Evolutionary conservation across 2,797 vertebrate genomes (phyloP), one percentile per base, ranked within the genome.

Genomic region (Notamacropus eugenii): DNA sequence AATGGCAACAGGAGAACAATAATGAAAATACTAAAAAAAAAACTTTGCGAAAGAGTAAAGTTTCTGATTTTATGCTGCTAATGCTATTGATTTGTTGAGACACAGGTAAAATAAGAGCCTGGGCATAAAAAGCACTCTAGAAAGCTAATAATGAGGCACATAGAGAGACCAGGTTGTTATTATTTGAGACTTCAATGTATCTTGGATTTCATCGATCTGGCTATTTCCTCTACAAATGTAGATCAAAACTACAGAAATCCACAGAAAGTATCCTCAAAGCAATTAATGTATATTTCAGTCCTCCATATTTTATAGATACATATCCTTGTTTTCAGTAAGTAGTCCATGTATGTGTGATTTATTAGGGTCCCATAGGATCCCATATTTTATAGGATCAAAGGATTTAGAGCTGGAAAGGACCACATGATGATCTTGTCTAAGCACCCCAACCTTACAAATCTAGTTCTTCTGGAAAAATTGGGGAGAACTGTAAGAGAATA

Each of bases 91-190:
- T 74, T 16, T 0, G 4, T 95, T 91, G 90, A 40, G 55, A 90
- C 55, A 92, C 12, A 9, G 46, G 19, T 12, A 0, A 82, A 54
- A 57, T 90, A 74, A 67, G 91, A 50, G 56, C 9, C 55, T 0
- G 90, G 87, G 56, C 4, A 4, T 14, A 46, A 16, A 16, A 90
- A 50, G 12, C 14, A 29, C 8, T 50, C n/a, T 55, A 91, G 34
- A 14, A 67, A 59, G 5, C 2, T 0, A n/a, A 5, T 40, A 46
- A 13, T 40, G 55, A 0, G 5, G 22, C 40, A 82, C 19, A 2
- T 82, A 19, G 67, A 40, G 16, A 27, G 3, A 24, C 22, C 40
- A 46, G 46, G 40, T 16, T n/a, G 1, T 46, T 46, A n/a, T 82
- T 82, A 46, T 82, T 82, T 46, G 74, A 46, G 27, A 46, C n/a